A percentile compares a stretch with the other conserved stretches of the same genome.
These are phyloP conservation scores for Mylabris phalerata DNA, from an alignment of 1,140 invertebrate genomes.

Conservation along the genomic window DNA sequence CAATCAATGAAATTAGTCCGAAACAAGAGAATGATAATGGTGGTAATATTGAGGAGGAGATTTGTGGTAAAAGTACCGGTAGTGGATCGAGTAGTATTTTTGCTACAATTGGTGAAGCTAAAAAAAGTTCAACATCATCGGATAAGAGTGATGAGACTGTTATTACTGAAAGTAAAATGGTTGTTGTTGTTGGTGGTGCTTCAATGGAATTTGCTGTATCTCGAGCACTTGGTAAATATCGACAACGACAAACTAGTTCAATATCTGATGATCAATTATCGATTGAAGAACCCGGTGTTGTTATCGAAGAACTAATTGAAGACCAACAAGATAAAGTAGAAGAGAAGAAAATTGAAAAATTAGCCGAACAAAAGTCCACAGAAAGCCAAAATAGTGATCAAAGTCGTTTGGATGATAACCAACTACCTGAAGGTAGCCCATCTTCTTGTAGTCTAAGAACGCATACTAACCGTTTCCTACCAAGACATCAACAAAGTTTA, in stretches of 20 bases:
- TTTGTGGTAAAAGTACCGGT: constrained; percentile 51
- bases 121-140: constrained; percentile 50
- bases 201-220: constrained; percentile 80
- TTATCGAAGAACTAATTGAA: constrained; percentile 42
- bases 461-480: constrained; percentile 52
- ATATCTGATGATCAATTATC: constrained; percentile 56
- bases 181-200: constrained; percentile 50
- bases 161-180: constrained; percentile 34
- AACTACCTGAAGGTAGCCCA: constrained; percentile 47
- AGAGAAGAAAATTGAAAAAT: constrained; percentile 40
- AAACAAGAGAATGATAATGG: constrained; percentile 44
- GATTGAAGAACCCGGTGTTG: constrained; percentile 45
- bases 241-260: constrained; percentile 65
- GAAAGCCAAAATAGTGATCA: constrained; percentile 43
- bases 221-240: constrained; percentile 71
- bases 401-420: constrained; percentile 2
- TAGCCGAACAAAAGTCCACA: constrained; percentile 40
- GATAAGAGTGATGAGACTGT: constrained; percentile 47
- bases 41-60: constrained; percentile 52
- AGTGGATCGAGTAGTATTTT: constrained; percentile 58
- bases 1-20: constrained; percentile 25
- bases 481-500: constrained; percentile 68
- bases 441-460: constrained; percentile 53
- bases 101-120: constrained; percentile 65
- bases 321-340: constrained; percentile 29